Percentiles rank a stretch among this genome's conserved stretches.
phyloP scores from a whole-genome alignment of 2,797 vertebrate genomes.

The Centroberyx gerrardi region DNA sequence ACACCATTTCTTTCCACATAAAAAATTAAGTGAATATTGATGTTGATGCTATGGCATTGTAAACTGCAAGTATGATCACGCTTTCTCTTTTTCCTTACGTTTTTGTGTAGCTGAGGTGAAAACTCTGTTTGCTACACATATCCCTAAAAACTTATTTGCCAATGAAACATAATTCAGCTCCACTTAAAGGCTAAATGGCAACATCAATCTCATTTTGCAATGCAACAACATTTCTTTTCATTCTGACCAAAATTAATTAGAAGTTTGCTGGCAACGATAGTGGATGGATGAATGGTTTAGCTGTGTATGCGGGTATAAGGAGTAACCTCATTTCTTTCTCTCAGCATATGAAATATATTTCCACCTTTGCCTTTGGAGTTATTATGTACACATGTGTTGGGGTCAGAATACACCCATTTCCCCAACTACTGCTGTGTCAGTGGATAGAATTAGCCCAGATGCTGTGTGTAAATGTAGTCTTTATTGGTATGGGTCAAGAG shows the following conservation, averaged over 20 bases:
- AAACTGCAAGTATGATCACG: slow-evolving; percentile 5
- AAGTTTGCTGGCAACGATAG: slow-evolving; percentile 7
- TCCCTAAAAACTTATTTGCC: slow-evolving; percentile 16
- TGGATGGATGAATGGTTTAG: slow-evolving; percentile 12
- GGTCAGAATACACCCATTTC: slow-evolving; percentile 19
- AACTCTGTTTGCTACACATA: neutral
- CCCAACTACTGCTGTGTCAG: neutral
- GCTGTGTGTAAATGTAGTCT: neutral
- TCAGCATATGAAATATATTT: slow-evolving; percentile 22
- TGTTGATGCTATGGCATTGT: slow-evolving; percentile 9
- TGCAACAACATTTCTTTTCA: neutral
- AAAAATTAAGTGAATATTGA: slow-evolving; percentile 11
- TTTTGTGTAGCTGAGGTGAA: slow-evolving; percentile 24
- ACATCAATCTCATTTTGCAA: slow-evolving; percentile 29
- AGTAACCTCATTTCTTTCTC: slow-evolving; percentile 24
- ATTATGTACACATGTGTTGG: neutral
- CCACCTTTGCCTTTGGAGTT: slow-evolving; percentile 1
- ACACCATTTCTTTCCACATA: slow-evolving; percentile 15
- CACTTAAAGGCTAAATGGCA: slow-evolving; percentile 35
- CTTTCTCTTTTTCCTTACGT: slow-evolving; percentile 37
- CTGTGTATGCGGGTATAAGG: slow-evolving; percentile 1
- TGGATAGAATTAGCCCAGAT: neutral
- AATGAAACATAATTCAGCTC: slow-evolving; percentile 16
- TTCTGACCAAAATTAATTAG: slow-evolving; percentile 14
- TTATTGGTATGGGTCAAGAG: slow-evolving; percentile 4